Evolutionary conservation across 1,140 invertebrate species (phyloP).

Genomic region (Antheraea pernyi): DNA sequence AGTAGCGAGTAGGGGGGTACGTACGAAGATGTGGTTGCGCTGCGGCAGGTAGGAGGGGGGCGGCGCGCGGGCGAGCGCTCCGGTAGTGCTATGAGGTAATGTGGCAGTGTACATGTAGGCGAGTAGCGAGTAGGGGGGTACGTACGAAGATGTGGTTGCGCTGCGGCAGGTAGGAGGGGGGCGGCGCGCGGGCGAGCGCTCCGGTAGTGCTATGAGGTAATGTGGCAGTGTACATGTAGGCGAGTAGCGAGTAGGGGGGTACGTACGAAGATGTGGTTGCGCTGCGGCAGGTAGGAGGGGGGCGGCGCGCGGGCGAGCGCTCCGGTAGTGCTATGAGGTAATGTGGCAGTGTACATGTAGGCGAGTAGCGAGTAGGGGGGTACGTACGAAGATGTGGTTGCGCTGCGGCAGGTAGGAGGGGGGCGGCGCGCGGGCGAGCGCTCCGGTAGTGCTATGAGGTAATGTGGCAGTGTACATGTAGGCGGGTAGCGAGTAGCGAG

Average conservation of each 20-base stretch:
- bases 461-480: too few species aligned
- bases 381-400: conserved; percentile 43
- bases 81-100: too few species aligned
- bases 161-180: conserved; percentile 21
- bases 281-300: conserved; percentile 21
- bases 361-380: too few species aligned
- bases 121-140: neutral
- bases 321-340: too few species aligned
- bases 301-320: conserved; percentile 42
- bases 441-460: too few species aligned
- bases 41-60: conserved; percentile 22
- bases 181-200: neutral
- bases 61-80: conserved; percentile 43
- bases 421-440: conserved; percentile 1
- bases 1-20: conserved; percentile 11
- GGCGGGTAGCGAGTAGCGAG: too few species aligned
- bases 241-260: too few species aligned
- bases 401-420: conserved; percentile 20
- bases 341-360: too few species aligned
- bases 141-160: conserved; percentile 41
- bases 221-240: too few species aligned
- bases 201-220: too few species aligned
- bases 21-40: conserved; percentile 39
- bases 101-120: too few species aligned
- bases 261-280: conserved; percentile 43